Evolutionary conservation across 1,140 invertebrate species (phyloP).

Genomic region (Arion vulgaris): DNA sequence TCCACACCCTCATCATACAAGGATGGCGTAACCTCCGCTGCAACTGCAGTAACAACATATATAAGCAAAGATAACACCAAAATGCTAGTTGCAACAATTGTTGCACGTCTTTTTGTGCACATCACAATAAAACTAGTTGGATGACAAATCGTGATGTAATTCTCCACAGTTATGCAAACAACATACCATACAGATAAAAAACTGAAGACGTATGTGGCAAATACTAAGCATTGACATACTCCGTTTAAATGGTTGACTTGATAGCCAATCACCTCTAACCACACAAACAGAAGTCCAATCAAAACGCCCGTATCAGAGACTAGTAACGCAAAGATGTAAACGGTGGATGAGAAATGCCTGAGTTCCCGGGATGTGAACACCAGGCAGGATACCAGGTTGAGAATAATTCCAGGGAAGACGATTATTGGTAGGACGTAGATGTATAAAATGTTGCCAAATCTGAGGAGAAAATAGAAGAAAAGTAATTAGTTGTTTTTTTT

Average conservation of each 20-base stretch:
- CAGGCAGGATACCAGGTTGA: constrained; percentile 48
- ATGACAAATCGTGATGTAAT: constrained; percentile 85
- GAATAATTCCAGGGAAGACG: constrained; percentile 45
- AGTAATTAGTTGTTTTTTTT: too few relatives aligned
- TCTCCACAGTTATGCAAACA: constrained; percentile 87
- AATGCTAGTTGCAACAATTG: constrained; percentile 76
- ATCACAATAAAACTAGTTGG: constrained; percentile 82
- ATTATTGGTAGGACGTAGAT: constrained; percentile 50
- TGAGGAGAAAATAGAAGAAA: constrained; percentile 3
- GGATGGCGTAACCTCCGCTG: constrained; percentile 32
- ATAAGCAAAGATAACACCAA: constrained; percentile 75
- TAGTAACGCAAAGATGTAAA: constrained; percentile 52
- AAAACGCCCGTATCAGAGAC: constrained; percentile 51
- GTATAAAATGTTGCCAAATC: constrained; percentile 41
- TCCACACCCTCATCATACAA: neutral
- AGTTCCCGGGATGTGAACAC: constrained; percentile 44
- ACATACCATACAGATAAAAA: constrained; percentile 87
- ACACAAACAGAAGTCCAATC: constrained; percentile 48
- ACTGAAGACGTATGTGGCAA: constrained; percentile 80
- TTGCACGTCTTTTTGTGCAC: constrained; percentile 82
- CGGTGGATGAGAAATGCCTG: constrained; percentile 49
- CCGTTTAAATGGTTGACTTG: constrained; percentile 41
- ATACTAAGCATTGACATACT: constrained; percentile 81
- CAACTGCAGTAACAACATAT: constrained; percentile 69
- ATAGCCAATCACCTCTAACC: constrained; percentile 50